Percentiles rank a stretch among this genome's conserved stretches.
Conservation (phyloP, 2,888 invertebrate species). For the Meteorus cinctellus region DNA sequence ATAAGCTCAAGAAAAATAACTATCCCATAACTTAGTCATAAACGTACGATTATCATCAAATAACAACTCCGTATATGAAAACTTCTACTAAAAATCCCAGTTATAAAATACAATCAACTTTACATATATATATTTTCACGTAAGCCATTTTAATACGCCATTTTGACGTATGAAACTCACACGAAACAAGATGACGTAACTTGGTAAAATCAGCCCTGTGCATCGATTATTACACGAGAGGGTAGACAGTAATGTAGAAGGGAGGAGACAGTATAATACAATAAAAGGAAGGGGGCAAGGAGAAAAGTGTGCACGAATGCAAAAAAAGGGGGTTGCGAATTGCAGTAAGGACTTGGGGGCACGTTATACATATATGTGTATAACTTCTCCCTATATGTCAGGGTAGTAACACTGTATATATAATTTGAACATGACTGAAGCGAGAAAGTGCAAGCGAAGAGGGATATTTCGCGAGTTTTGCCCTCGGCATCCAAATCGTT, state of each 20-base stretch:
- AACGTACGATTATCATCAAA: no score
- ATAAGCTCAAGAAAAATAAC: no score
- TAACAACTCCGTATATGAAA: no score
- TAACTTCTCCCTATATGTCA: not conserved
- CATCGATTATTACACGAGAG: conserved; percentile 25
- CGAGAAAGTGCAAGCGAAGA: not conserved
- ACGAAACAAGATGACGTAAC: conserved; percentile 36
- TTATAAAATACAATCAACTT: not conserved
- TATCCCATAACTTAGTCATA: no score
- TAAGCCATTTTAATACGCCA: conserved; percentile 50
- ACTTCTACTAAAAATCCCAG: no score
- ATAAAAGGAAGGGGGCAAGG: conserved; percentile 28
- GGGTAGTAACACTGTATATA: not conserved
- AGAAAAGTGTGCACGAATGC: conserved; percentile 33
- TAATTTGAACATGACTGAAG: conserved; percentile 3
- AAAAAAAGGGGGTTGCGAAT: conserved; percentile 20
- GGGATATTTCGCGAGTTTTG: not conserved
- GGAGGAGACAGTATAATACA: conserved; percentile 30
- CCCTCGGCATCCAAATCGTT: conserved; percentile 10
- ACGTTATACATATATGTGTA: not conserved
- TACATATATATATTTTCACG: not conserved
- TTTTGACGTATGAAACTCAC: conserved; percentile 57
- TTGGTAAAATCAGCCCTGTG: conserved; percentile 12
- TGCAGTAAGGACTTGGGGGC: not conserved
- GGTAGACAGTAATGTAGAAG: conserved; percentile 34